Percentiles rank a stretch among this genome's conserved stretches.
Evolutionary conservation across 2,888 invertebrate genomes (phyloP).

Genomic region (Zaprionus obscuricornis): DNA sequence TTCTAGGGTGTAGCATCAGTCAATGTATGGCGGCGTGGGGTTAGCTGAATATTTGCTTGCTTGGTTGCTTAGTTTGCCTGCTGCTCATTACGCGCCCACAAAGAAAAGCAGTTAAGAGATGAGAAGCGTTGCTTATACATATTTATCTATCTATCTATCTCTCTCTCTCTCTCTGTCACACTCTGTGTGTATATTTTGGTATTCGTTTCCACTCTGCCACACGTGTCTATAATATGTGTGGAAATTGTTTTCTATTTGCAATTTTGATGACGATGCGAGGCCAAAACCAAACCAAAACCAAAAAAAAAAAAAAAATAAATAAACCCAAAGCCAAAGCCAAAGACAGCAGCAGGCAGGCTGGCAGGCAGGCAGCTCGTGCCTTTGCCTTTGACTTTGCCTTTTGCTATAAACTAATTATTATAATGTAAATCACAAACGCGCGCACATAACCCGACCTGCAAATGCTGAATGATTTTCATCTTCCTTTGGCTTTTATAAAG

Average conservation of each 20-base stretch:
- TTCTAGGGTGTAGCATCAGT: too few species aligned
- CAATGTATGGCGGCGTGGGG: too few species aligned
- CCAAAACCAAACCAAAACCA: background rate
- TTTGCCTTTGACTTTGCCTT: too few species aligned
- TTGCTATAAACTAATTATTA: slow-evolving; percentile 66
- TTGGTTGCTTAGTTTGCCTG: too few species aligned
- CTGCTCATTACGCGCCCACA: background rate
- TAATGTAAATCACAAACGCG: slow-evolving; percentile 60
- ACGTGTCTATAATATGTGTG: slow-evolving; percentile 60
- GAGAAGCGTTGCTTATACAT: too few species aligned
- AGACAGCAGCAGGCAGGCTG: slow-evolving; percentile 9
- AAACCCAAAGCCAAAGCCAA: slow-evolving; percentile 5
- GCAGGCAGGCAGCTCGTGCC: slow-evolving; percentile 40
- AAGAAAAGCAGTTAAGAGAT: too few species aligned
- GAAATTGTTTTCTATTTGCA: slow-evolving; percentile 65
- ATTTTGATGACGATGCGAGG: slow-evolving; percentile 48
- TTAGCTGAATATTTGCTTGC: too few species aligned
- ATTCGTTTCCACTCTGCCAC: slow-evolving; percentile 2
- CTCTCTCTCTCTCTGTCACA: too few species aligned
- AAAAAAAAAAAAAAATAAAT: background rate
- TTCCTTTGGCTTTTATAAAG: background rate
- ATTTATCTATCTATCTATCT: too few species aligned
- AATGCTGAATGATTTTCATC: slow-evolving; percentile 13
- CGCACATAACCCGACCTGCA: slow-evolving; percentile 15
- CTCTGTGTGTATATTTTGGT: slow-evolving; percentile 6